Evolutionary conservation across 2,888 invertebrate genomes (phyloP).

Genomic region (Agrotis segetum): DNA sequence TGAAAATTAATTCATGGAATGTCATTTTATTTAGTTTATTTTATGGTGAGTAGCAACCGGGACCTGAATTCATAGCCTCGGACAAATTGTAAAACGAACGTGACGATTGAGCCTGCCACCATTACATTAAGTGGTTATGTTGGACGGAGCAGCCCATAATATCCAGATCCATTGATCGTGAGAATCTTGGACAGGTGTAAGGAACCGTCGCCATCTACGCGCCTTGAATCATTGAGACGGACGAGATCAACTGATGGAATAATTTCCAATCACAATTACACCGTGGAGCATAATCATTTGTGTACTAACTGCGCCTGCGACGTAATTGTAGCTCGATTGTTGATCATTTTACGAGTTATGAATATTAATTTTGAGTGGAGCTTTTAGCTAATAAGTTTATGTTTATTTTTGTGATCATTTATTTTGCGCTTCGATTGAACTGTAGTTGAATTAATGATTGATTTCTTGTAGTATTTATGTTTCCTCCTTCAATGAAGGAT

Average conservation of each 20-base stretch:
- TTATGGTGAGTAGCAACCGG: conserved; percentile 6
- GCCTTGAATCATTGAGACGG: conserved; percentile 64
- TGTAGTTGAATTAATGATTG: neutral
- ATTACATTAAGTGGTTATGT: conserved; percentile 49
- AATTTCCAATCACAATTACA: conserved; percentile 56
- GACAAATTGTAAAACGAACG: conserved; percentile 36
- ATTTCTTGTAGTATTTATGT: neutral
- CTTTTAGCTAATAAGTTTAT: conserved; percentile 30
- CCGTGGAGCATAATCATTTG: conserved; percentile 46
- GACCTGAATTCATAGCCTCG: conserved; percentile 17
- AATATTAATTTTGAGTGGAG: conserved; percentile 37
- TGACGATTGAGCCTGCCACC: conserved; percentile 27
- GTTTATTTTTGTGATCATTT: conserved; percentile 16
- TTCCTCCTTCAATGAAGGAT: neutral
- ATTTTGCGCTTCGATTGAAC: neutral
- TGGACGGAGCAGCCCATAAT: conserved; percentile 43
- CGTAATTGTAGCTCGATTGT: conserved; percentile 43
- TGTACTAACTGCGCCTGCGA: conserved; percentile 29
- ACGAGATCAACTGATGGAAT: conserved; percentile 41
- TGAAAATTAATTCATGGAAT: conserved; percentile 26
- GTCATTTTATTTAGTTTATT: neutral
- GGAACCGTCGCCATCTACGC: conserved; percentile 65
- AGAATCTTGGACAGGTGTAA: conserved; percentile 83
- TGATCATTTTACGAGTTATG: conserved; percentile 40
- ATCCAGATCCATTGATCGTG: conserved; percentile 72